Base-by-base conservation (phyloP, 1,140 invertebrate genomes). In the Copidosoma floridanum region DNA sequence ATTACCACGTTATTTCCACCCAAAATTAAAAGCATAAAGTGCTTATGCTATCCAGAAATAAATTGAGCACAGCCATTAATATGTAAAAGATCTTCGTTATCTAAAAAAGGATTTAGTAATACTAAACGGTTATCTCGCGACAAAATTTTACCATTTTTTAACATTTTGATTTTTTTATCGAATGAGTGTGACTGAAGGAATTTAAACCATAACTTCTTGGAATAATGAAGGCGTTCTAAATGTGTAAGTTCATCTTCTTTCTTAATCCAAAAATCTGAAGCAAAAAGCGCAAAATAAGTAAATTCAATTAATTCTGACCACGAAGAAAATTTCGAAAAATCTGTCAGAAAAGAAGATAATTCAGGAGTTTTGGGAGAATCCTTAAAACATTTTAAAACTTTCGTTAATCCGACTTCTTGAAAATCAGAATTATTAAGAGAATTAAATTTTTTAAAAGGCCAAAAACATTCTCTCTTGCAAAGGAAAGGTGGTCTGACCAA, bases 401-500 rank as follows among this genome's bases (percentile, higher is more conserved):
- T 12, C 12, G 6, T 35, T 35, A 8, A 5, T 40, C n/a, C 16
- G 10, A 5, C n/a, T 40, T 40, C 38, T 12, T 11, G 10, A 12
- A 4, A 16, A 40, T n/a, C 16, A 8, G 14, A 40, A 40, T 40
- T n/a, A 6, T 16, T 16, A 5, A 5, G 8, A 12, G 6, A 12
- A 40, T 12, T 4, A 3, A 16, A 12, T 8, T 40, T 40, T 12
- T 40, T n/a, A 4, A 40, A 7, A 3, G 43, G 43, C 43, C 43
- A 46, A 46, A 21, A 11, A 8, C 5, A 21, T 46, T 18, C 16
- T 21, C n/a, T 21, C 24, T 51, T n/a, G 26, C 16, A 29, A 10
- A 71, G 51, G 40, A 69, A 71, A 1, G 46, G 4, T 0, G 68
- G 68, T 18, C 68, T 66, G 1, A 18, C 6, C 27, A 70, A 62